Percentiles rank a stretch among this genome's conserved stretches.
Evolutionary conservation across 1,140 invertebrate genomes (phyloP).

Genomic region (Lerema accius): DNA sequence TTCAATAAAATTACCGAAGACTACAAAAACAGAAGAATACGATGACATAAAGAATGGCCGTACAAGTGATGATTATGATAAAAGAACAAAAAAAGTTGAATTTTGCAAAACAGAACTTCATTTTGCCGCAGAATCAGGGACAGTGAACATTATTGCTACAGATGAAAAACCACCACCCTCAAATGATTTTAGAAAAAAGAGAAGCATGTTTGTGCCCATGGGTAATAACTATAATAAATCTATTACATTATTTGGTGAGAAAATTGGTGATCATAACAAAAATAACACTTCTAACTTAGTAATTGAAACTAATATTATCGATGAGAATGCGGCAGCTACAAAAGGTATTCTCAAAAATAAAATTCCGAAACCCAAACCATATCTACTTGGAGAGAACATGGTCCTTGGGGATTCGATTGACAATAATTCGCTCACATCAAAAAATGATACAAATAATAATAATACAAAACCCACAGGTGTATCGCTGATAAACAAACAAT

Average conservation of each 20-base stretch:
- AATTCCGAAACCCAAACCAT: conserved; percentile 87
- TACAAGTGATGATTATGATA: conserved; percentile 61
- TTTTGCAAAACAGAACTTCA: conserved; percentile 94
- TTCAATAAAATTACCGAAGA: conserved; percentile 75
- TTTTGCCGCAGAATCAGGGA: conserved; percentile 91
- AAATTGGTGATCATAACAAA: conserved; percentile 43
- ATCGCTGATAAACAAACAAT: conserved; percentile 67
- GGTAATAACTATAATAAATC: conserved; percentile 72
- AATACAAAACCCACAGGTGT: conserved; percentile 50
- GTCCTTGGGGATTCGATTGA: conserved; percentile 63
- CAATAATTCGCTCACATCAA: conserved; percentile 22
- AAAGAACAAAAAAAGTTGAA: conserved; percentile 89
- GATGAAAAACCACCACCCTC: conserved; percentile 92
- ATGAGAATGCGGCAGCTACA: conserved; percentile 83
- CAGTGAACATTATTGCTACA: conserved; percentile 93
- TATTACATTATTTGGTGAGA: conserved; percentile 72
- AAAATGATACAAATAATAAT: conserved; percentile 36
- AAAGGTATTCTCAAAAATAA: conserved; percentile 89
- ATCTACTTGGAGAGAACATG: conserved; percentile 86
- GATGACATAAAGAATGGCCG: conserved; percentile 38
- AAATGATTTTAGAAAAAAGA: conserved; percentile 88
- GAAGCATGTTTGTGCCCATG: conserved; percentile 79
- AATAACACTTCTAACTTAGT: conserved; percentile 35
- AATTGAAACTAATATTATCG: conserved; percentile 55
- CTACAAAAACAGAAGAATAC: conserved; percentile 56